These are phyloP conservation scores for Meliscaeva auricollis DNA, from an alignment of 2,888 invertebrate species.

Conservation along the genomic window DNA sequence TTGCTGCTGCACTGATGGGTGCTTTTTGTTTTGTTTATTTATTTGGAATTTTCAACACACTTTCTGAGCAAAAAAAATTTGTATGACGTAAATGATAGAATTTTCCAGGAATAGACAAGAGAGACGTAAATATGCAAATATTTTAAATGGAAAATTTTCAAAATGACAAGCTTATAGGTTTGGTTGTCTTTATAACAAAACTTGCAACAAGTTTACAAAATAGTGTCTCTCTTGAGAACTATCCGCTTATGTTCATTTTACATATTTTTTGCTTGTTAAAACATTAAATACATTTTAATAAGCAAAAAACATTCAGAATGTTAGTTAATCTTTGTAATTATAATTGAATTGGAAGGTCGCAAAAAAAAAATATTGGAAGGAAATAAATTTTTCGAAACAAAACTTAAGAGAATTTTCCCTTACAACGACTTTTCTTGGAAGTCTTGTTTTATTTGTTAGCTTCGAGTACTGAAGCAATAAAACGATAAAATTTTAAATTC, in stretches of 20 bases:
- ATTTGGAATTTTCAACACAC: background rate
- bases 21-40: background rate
- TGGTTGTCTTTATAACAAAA: no score
- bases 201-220: background rate
- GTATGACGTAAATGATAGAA: constrained; percentile 13
- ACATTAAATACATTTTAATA: no score
- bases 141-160: constrained; percentile 1
- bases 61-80: background rate
- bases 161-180: background rate
- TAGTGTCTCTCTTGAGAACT: background rate
- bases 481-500: no score
- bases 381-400: no score
- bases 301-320: no score
- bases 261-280: background rate
- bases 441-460: no score
- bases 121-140: background rate
- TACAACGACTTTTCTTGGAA: no score
- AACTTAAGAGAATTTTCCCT: no score
- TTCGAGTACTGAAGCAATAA: no score
- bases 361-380: no score
- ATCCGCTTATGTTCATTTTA: constrained; percentile 8
- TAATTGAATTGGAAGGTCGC: no score
- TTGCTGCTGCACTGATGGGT: constrained; percentile 1
- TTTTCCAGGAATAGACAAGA: constrained; percentile 8
- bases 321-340: no score